phyloP scores from a whole-genome alignment of 2,797 vertebrate species.

The Potorous gilbertii region DNA sequence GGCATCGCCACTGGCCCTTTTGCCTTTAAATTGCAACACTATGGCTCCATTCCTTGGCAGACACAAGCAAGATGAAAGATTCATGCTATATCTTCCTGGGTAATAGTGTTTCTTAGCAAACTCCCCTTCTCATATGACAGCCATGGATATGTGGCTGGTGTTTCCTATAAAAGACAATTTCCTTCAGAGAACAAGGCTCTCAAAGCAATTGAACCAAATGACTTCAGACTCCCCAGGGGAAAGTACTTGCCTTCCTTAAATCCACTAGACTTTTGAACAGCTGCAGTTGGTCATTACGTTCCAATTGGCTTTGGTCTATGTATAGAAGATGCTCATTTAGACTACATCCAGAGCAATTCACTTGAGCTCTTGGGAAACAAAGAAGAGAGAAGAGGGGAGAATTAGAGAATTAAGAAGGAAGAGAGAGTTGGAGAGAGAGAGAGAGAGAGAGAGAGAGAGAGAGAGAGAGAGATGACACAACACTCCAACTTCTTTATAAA shows the following conservation, averaged over 20 bases:
- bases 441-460: not conserved
- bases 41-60: constrained; percentile 10
- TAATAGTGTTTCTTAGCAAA: not conserved
- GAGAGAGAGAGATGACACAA: not conserved
- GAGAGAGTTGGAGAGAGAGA: too few species aligned
- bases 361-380: not conserved
- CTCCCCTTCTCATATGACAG: constrained; percentile 19
- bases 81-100: not conserved
- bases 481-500: not conserved
- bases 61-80: not conserved
- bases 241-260: not conserved
- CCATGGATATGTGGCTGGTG: not conserved
- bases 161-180: constrained; percentile 12
- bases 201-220: constrained; percentile 7
- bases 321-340: not conserved
- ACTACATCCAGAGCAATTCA: not conserved
- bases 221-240: not conserved
- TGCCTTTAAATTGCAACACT: not conserved
- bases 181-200: not conserved
- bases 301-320: not conserved
- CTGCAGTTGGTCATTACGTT: not conserved
- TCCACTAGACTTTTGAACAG: not conserved
- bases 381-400: not conserved
- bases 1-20: constrained; percentile 7
- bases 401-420: not conserved